Conservation (phyloP, 2,797 vertebrate species). For the Manis pentadactyla region DNA sequence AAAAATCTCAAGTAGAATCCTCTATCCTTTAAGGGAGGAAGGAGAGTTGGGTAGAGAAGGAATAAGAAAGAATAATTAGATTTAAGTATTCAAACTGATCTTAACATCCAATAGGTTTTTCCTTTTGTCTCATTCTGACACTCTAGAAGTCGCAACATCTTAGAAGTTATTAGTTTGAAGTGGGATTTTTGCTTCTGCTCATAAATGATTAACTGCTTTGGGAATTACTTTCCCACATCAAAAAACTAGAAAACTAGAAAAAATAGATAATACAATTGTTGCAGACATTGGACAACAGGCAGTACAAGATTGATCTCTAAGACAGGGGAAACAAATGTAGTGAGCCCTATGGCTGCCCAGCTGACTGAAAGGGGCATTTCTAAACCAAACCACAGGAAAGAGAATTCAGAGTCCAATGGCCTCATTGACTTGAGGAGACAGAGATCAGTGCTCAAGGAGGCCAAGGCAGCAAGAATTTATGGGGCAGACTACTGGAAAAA, state of each 20-base stretch:
- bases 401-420: background rate
- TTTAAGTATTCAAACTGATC: background rate
- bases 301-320: background rate
- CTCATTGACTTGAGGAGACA: background rate
- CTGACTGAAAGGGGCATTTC: background rate
- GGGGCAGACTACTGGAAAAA: background rate
- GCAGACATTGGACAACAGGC: background rate
- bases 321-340: background rate
- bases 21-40: background rate
- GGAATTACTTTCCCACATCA: background rate
- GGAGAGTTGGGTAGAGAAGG: background rate
- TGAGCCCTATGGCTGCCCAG: background rate
- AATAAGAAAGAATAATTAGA: background rate
- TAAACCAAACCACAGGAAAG: background rate
- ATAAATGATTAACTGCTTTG: background rate
- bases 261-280: background rate
- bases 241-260: slow-evolving; percentile 25
- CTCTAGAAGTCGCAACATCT: slow-evolving; percentile 31
- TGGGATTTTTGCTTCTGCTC: slow-evolving; percentile 14
- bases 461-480: background rate
- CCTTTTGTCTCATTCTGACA: background rate
- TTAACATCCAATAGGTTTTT: slow-evolving; percentile 14
- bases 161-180: slow-evolving; percentile 15
- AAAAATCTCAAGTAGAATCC: background rate
- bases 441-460: background rate